Base-by-base conservation (phyloP, 92 coral and sea anemone genomes). In the Siderastrea radians region DNA sequence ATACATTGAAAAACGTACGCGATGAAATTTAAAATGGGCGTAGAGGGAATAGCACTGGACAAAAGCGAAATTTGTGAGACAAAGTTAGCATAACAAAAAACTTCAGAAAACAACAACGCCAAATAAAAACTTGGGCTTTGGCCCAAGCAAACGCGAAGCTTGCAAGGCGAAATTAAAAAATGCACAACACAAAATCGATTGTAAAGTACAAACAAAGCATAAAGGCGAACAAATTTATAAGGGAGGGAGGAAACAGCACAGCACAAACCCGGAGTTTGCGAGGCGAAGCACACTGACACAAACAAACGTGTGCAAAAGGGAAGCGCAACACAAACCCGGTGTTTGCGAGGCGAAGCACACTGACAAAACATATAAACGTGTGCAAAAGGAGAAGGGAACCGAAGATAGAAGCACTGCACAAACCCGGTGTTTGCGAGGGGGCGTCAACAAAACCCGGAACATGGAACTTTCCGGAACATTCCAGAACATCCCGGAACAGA, bases 301-400 rank as follows among this genome's bases (percentile, higher is more conserved):
- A 65, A 65, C 70, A 65, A 65, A 65, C 7, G 26, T 6, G 70
- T 19, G 70, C 26, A n/a, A 3, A n/a, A n/a, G 70, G 70, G 70
- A 7, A 19, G 19, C 44, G 70, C 5, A n/a, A 65, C 70, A 7
- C 4, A n/a, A 45, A 65, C 38, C 38, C 38, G 38, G 38, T 26
- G 38, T 26, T 65, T 43, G 70, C 70, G 45, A 65, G 70, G 70
- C 70, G 70, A 16, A 65, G 70, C 70, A 65, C 70, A 65, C 43
- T 65, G 7, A 65, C 38, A 65, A 16, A 65, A 65, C 43, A 1
- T 16, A 1, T 15, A 65, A 17, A 65, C 38, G 38, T 26, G 38
- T 26, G 38, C 38, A 26, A 26, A 26, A 26, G 38, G 38, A 26
- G 38, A 26, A 26, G 38, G 38, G 38, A 26, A 26, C 38, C 38